These are phyloP conservation scores for Cerceris rybyensis DNA, from an alignment of 2,888 invertebrate genomes.

Conservation along the genomic window DNA sequence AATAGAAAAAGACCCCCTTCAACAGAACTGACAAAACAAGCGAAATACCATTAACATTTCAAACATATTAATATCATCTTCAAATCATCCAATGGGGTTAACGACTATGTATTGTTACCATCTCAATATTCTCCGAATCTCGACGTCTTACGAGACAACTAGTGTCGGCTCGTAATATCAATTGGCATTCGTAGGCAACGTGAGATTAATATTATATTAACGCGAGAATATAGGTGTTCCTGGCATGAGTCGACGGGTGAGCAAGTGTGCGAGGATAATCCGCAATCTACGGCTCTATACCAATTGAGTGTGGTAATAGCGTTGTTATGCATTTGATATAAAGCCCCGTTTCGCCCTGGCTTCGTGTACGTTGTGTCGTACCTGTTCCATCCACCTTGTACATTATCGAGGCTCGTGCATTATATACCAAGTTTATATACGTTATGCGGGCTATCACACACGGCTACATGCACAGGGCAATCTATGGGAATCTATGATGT, in stretches of 20 bases:
- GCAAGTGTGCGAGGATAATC: constrained; percentile 65
- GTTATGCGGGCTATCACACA: constrained; percentile 6
- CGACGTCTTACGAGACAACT: not conserved
- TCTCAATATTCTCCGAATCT: not conserved
- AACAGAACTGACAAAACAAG: no score
- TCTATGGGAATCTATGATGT: constrained; percentile 30
- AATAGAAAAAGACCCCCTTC: no score
- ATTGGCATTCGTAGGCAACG: constrained; percentile 72
- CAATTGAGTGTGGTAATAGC: constrained; percentile 73
- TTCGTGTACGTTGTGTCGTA: constrained; percentile 53
- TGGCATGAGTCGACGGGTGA: constrained; percentile 26
- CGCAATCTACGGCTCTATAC: constrained; percentile 74
- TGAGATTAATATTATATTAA: constrained; percentile 70
- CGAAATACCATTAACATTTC: no score
- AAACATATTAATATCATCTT: no score
- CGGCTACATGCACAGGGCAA: constrained; percentile 22
- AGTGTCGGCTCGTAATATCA: constrained; percentile 60
- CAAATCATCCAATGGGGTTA: no score
- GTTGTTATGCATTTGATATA: constrained; percentile 75
- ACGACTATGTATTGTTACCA: not conserved
- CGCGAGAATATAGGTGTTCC: constrained; percentile 42
- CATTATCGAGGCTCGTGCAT: constrained; percentile 50
- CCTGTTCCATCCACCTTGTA: constrained; percentile 56
- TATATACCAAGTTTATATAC: constrained; percentile 29
- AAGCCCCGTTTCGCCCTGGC: constrained; percentile 64